Base-by-base conservation (phyloP, 2,797 vertebrate genomes). In the Rhinophrynus dorsalis region DNA sequence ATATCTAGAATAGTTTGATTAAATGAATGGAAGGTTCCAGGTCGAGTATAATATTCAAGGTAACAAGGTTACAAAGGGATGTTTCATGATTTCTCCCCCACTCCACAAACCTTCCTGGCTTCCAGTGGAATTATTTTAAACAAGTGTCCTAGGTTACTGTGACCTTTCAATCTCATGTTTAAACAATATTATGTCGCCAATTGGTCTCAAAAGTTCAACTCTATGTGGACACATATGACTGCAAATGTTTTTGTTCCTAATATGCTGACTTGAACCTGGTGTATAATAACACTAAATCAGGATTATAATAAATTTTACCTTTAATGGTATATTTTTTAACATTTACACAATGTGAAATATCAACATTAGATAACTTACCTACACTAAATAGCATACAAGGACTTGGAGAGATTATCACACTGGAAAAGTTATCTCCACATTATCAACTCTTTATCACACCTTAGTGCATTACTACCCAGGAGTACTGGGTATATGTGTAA, bases 171-270 rank as follows among this genome's bases (percentile, higher is more conserved):
- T 58, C 60, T 51, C 18, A 37, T 11, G 13, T 40, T 64, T 58
- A 58, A 55, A 64, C 42, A 72, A 65, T 60, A 72, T 64, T 72
- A 64, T 64, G 68, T 65, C 61, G 68, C 68, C 68, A 72, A 72
- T 15, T 58, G 68, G 60, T 48, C 61, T 48, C 42, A 50, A 71
- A 45, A 64, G 68, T 71, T 71, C 59, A 64, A 64, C 51, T 64
- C 20, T 23, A 55, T 40, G 45, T 72, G 61, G 54, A 62, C 40
- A 65, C 52, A 64, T 52, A 63, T 56, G 37, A 71, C 45, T 71
- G 68, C 59, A 64, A 71, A 50, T 47, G 3, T 51, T 51, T n/a
- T 51, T n/a, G n/a, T 26, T 15, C 6, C 23, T 10, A 51, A 5
- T 6, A 24, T 40, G 12, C 29, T 55, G 29, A 13, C 27, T 33